phyloP scores from a whole-genome alignment of 2,113 vertebrate genomes.

The Onychostruthus taczanowskii region DNA sequence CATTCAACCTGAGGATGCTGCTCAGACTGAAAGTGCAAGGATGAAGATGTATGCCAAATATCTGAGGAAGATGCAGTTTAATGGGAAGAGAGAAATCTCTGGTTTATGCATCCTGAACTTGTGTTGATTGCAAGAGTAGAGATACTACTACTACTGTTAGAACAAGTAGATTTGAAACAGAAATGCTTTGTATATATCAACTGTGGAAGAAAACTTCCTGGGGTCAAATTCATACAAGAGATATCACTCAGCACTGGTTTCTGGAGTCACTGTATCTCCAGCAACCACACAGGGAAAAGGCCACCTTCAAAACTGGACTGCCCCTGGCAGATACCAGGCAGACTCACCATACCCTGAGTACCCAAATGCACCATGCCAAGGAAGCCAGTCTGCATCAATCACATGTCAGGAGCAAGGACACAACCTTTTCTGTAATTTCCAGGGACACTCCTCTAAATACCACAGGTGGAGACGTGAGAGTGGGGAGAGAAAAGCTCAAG shows the following conservation, averaged over 20 bases:
- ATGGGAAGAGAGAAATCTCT: not conserved
- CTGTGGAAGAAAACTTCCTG: not conserved
- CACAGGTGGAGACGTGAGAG: not conserved
- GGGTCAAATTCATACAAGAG: not conserved
- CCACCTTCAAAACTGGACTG: not conserved
- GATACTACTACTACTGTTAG: not conserved
- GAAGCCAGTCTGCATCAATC: not conserved
- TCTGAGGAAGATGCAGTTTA: not conserved
- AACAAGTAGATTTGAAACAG: not conserved
- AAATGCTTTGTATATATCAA: not conserved
- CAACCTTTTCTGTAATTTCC: not conserved
- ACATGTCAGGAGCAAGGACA: not conserved
- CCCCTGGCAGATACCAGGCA: not conserved
- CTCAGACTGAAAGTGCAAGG: not conserved
- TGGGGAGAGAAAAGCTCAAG: not conserved
- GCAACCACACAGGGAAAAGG: not conserved
- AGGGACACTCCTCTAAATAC: not conserved
- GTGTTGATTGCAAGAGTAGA: not conserved
- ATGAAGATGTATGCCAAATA: not conserved
- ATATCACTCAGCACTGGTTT: not conserved
- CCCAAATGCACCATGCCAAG: rapidly evolving
- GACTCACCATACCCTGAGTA: rapidly evolving
- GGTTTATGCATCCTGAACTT: not conserved
- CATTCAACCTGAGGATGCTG: not conserved
- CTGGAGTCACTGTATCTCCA: not conserved